Evolutionary conservation across 1,140 invertebrate genomes (phyloP).

Genomic region (Penaeus vannamei): DNA sequence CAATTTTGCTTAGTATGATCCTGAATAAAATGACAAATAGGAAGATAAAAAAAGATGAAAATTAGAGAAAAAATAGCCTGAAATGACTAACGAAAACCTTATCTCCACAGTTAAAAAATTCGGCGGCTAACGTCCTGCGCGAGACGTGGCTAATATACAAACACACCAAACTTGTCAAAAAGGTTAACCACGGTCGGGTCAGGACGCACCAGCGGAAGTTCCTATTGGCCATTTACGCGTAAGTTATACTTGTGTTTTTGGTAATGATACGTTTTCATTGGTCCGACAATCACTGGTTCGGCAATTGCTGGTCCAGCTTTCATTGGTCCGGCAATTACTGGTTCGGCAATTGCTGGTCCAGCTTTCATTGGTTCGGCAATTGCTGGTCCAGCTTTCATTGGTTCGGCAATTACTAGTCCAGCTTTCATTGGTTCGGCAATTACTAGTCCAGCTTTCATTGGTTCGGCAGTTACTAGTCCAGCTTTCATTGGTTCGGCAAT

Average conservation of each 20-base stretch:
- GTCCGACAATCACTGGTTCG: not conserved
- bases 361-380: too few relatives aligned
- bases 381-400: too few relatives aligned
- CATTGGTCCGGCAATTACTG: too few relatives aligned
- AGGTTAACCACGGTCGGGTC: constrained; percentile 95
- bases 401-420: too few relatives aligned
- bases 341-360: too few relatives aligned
- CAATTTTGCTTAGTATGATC: not conserved
- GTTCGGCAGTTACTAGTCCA: too few relatives aligned
- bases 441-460: too few relatives aligned
- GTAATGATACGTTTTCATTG: not conserved
- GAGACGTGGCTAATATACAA: constrained; percentile 99
- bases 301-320: too few relatives aligned
- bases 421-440: too few relatives aligned
- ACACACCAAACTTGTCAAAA: constrained; percentile 97
- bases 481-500: too few relatives aligned
- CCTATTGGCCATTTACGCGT: constrained; percentile 99
- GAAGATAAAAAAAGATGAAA: not conserved
- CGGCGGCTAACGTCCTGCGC: constrained; percentile 98
- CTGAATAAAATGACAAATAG: not conserved
- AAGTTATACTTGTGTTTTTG: constrained; percentile 75
- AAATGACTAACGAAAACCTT: constrained; percentile 3
- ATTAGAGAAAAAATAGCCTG: too few relatives aligned
- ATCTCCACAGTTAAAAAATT: constrained; percentile 94
- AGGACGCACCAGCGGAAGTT: constrained; percentile 99